Conservation (phyloP, 2,113 vertebrate genomes). For the Gorsachius goisagi region DNA sequence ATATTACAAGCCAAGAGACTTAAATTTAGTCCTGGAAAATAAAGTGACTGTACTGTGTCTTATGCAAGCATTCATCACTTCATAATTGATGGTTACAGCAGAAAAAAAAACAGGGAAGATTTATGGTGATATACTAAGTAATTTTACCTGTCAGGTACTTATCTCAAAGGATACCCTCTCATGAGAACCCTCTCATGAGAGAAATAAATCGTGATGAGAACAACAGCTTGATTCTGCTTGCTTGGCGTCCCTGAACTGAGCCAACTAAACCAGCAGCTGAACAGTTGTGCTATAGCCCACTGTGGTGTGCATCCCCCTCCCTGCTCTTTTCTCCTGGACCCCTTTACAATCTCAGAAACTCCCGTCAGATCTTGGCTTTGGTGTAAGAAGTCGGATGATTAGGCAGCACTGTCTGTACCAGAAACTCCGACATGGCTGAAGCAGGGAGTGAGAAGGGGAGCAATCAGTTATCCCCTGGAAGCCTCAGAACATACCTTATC, state of each 20-base stretch:
- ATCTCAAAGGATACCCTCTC: neutral
- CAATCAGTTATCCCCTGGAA: no score
- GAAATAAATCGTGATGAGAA: neutral
- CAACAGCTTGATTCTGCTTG: neutral
- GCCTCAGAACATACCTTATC: no score
- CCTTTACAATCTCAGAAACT: no score
- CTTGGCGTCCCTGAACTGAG: neutral
- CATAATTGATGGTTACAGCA: neutral
- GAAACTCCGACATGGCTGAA: no score
- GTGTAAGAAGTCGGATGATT: no score
- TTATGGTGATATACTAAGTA: neutral
- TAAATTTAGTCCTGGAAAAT: conserved; percentile 19
- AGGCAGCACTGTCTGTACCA: no score
- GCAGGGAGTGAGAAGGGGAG: no score
- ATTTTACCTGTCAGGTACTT: neutral
- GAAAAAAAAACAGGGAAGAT: neutral
- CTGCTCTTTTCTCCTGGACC: no score
- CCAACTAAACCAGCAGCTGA: neutral
- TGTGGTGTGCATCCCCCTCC: no score
- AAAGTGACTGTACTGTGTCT: neutral
- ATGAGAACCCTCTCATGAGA: neutral
- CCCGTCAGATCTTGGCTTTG: no score
- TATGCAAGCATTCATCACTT: conserved; percentile 22
- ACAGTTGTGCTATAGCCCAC: neutral
- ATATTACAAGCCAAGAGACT: neutral